These are phyloP conservation scores for Darevskia mixta DNA, from an alignment of 2,797 vertebrate species.

Conservation along the genomic window DNA sequence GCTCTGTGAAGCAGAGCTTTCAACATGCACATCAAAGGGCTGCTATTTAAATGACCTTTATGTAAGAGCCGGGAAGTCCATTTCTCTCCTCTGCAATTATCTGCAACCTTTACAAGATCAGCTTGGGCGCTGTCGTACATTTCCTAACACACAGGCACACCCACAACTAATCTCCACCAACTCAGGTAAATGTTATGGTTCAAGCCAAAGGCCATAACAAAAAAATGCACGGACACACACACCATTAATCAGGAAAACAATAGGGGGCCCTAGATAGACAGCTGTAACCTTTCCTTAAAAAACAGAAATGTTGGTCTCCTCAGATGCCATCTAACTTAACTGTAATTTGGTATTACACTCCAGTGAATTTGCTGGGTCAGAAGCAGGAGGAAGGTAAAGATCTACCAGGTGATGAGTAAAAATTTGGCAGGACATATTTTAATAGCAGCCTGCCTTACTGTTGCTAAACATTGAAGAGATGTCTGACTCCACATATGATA, in stretches of 20 bases:
- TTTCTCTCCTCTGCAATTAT: slow-evolving; percentile 9
- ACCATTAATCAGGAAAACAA: slow-evolving; percentile 10
- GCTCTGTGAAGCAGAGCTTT: background rate
- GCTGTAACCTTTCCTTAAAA: background rate
- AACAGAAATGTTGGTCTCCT: background rate
- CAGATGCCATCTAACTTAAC: background rate
- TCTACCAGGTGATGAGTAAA: too few species aligned
- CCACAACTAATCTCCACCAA: background rate
- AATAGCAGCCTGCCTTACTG: too few species aligned
- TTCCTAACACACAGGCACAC: background rate
- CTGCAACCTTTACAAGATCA: slow-evolving; percentile 26
- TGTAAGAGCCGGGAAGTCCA: background rate
- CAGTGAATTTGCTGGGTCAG: background rate
- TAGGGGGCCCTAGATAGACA: background rate
- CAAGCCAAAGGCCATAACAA: background rate
- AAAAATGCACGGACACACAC: background rate
- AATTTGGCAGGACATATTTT: too few species aligned
- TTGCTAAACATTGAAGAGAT: too few species aligned
- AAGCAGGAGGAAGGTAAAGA: background rate
- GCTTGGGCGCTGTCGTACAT: slow-evolving; percentile 3
- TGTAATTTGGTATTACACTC: too few species aligned
- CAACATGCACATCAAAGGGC: slow-evolving; percentile 6
- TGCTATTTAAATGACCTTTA: slow-evolving; percentile 19
- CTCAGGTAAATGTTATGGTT: background rate
- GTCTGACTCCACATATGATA: too few species aligned